Evolutionary conservation across 2,888 invertebrate species (phyloP), one percentile per base, ranked within the genome.

Genomic region (Crossocerus cetratus): DNA sequence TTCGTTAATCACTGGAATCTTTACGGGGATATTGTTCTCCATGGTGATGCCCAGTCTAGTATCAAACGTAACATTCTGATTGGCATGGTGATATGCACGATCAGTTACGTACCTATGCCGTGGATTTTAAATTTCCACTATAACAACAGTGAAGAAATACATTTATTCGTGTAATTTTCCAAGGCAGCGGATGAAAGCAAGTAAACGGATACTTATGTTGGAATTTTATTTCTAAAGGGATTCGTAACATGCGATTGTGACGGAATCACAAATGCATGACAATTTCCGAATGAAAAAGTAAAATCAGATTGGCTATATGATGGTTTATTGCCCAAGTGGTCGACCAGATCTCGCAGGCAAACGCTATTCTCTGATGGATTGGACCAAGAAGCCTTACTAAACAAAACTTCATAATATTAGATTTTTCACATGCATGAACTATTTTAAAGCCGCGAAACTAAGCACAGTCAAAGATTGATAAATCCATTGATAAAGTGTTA

Each of bases 1-100:
- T 20, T 95, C 95, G 85, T 92, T 99, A 1, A 95, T 99, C 43
- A 94, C 97, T 0, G 99, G 99, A 56, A 95, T 99, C 60, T 94
- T 97, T 72, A 86, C 91, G 8, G 99, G 99, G n/a, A 94, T 99
- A 72, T 87, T 93, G 75, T 95, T 95, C 88, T 94, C 96, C 0
- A 93, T 95, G 81, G 84, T 94, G 54, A 93, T 95, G 90, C 95
- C 96, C 16, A 88, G 90, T 79, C 84, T 96, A 21, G 93, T 94
- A 22, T 83, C 85, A 53, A 87, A 90, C 74, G 86, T 91, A 23
- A 68, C 74, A 18, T 80, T 86, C 62, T 77, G 72, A 59, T 83
- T 69, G 72, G 72, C 64, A 60, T 72, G 1, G 5, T 32, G 32
- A 32, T 32, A 32, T 32, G 32, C 8, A 32, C 32, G 11, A 32